Conservation (phyloP, 2,888 invertebrate species). For the Ferrisia virgata region DNA sequence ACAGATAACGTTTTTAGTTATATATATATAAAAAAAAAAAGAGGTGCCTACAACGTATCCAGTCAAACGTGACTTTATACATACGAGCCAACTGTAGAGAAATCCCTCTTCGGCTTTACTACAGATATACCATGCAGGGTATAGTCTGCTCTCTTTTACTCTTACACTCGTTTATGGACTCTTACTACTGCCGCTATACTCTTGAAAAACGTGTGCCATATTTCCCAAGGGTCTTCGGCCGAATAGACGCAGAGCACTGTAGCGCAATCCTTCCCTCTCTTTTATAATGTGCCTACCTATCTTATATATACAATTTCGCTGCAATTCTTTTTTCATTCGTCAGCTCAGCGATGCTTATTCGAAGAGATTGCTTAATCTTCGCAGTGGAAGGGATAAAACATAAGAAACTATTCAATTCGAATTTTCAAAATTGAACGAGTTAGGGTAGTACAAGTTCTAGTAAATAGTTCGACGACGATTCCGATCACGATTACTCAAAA, state of each 20-base stretch:
- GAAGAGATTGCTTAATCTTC: no score
- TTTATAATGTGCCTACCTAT: neutral
- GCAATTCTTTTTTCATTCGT: neutral
- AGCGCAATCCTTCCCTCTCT: neutral
- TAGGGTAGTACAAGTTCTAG: no score
- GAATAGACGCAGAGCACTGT: neutral
- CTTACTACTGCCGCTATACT: neutral
- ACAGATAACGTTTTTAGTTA: neutral
- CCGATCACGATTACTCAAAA: no score
- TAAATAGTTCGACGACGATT: no score
- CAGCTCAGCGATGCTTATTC: no score
- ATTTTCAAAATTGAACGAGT: no score
- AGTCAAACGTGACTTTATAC: neutral
- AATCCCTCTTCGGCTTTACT: neutral
- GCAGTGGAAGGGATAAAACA: no score
- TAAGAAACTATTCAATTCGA: no score
- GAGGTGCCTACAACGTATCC: neutral
- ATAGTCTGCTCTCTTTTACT: neutral
- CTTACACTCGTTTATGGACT: neutral
- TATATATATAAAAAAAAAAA: no score
- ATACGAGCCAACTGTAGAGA: neutral
- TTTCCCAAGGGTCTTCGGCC: conserved; percentile 17
- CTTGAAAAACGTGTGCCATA: conserved; percentile 25
- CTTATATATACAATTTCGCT: no score
- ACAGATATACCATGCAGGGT: neutral